These are phyloP conservation scores for Darevskia mixta DNA, from an alignment of 2,797 vertebrate species.

Conservation along the genomic window DNA sequence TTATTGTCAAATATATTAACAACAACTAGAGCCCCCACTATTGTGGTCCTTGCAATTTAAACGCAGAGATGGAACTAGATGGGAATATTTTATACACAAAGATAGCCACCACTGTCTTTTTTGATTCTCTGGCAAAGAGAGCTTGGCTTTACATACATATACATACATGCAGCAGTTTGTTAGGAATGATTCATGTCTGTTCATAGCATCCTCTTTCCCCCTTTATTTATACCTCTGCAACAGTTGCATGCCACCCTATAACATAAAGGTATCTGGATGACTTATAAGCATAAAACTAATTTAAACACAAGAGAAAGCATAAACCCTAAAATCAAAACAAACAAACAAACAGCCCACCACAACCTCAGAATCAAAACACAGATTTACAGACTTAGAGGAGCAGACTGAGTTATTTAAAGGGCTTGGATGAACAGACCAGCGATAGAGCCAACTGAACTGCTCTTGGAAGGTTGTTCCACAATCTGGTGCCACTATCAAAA, in stretches of 20 bases:
- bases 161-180: slow-evolving; percentile 17
- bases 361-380: neutral
- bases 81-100: neutral
- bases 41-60: neutral
- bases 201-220: slow-evolving; percentile 8
- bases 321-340: too few relatives aligned
- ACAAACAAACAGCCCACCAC: neutral
- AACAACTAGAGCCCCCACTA: slow-evolving; percentile 14
- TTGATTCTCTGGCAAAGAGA: neutral
- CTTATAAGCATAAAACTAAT: too few relatives aligned
- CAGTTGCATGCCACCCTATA: too few relatives aligned
- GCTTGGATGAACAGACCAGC: neutral
- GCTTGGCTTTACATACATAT: neutral
- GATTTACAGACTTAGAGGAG: neutral
- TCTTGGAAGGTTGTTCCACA: neutral
- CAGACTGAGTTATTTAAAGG: neutral
- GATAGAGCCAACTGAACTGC: neutral
- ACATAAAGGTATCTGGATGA: too few relatives aligned
- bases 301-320: too few relatives aligned
- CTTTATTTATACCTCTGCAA: slow-evolving; percentile 15
- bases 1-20: neutral
- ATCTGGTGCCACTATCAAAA: neutral
- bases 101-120: neutral
- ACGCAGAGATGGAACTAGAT: slow-evolving; percentile 4
- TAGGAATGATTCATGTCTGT: slow-evolving; percentile 41